phyloP scores from a whole-genome alignment of 2,888 invertebrate species.

The Tromatobia lineatoria region DNA sequence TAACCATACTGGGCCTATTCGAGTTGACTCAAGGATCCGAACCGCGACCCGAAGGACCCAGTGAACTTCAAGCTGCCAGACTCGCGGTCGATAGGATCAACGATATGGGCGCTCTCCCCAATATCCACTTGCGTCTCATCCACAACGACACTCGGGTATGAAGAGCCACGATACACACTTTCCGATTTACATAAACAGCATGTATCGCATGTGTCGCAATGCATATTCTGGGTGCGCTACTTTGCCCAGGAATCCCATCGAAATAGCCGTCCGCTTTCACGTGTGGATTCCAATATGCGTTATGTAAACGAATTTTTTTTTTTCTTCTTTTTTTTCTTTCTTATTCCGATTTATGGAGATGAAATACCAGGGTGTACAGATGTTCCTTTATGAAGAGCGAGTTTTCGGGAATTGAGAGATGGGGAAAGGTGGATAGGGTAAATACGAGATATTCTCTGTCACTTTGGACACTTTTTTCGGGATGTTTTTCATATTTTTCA shows the following conservation, averaged over 20 bases:
- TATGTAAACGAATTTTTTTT: background rate
- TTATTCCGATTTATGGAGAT: slow-evolving; percentile 5
- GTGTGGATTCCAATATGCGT: slow-evolving; percentile 29
- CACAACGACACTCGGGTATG: slow-evolving; percentile 95
- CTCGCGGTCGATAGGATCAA: slow-evolving; percentile 94
- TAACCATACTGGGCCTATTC: slow-evolving; percentile 92
- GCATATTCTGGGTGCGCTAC: background rate
- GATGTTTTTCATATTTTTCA: no score
- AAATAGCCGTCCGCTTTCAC: slow-evolving; percentile 2
- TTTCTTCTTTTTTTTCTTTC: background rate
- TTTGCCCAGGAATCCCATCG: background rate
- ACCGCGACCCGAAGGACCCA: slow-evolving; percentile 89
- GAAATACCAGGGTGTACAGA: background rate
- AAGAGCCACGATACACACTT: background rate
- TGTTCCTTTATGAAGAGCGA: background rate
- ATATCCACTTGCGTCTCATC: slow-evolving; percentile 91
- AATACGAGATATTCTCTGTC: background rate
- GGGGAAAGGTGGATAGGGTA: background rate
- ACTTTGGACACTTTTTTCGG: no score
- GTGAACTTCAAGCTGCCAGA: slow-evolving; percentile 92
- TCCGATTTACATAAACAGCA: slow-evolving; percentile 7
- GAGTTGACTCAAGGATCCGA: slow-evolving; percentile 90
- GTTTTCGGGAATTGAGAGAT: background rate
- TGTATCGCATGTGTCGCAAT: background rate
- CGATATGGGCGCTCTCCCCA: slow-evolving; percentile 89